phyloP scores from a whole-genome alignment of 2,888 invertebrate genomes.

The Himalopsyche kuldschensis region DNA sequence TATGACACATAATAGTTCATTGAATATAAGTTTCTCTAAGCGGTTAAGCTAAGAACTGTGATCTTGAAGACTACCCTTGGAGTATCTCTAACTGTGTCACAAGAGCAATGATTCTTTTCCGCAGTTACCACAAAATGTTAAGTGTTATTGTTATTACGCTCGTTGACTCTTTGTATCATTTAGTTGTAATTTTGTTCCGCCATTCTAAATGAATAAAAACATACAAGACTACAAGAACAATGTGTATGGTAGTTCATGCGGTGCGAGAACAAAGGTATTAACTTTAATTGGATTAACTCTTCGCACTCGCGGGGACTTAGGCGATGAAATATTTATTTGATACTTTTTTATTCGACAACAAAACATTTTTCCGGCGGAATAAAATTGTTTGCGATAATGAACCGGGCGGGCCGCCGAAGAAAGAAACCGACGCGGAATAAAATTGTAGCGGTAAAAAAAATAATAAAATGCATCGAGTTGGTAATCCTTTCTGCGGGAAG shows the following conservation, averaged over 20 bases:
- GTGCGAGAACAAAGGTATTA: conserved; percentile 2
- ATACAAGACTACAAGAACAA: neutral
- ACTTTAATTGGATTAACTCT: conserved; percentile 23
- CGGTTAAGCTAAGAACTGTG: no score
- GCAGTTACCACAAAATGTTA: no score
- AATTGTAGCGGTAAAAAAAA: neutral
- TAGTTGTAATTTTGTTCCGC: neutral
- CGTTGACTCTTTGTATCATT: no score
- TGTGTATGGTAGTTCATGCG: neutral
- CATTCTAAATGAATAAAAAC: neutral
- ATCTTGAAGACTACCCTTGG: neutral
- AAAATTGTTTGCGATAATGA: conserved; percentile 1
- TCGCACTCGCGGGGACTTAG: conserved; percentile 5
- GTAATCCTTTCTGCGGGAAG: neutral
- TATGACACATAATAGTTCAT: no score
- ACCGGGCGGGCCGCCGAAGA: neutral
- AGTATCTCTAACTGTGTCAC: neutral
- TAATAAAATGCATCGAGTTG: neutral
- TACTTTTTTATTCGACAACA: conserved; percentile 2
- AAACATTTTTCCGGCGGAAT: neutral
- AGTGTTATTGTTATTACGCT: no score
- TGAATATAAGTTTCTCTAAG: no score
- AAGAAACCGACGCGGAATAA: neutral
- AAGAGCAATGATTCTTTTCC: no score
- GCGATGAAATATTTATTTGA: conserved; percentile 22